Evolutionary conservation across 1,140 invertebrate genomes (phyloP).

Genomic region (Trichonephila inaurata): DNA sequence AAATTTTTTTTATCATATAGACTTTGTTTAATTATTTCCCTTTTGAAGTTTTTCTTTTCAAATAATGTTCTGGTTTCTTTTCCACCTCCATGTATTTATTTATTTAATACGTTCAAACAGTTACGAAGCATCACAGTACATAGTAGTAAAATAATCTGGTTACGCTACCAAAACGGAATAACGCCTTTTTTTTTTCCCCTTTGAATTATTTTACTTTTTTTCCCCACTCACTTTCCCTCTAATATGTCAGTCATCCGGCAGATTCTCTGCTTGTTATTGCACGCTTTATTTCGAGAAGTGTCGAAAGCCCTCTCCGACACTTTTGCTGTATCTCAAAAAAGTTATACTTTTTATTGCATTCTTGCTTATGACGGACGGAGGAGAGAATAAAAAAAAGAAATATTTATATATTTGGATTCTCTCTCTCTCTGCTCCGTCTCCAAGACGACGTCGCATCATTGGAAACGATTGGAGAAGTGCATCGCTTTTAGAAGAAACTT

Average conservation of each 20-base stretch:
- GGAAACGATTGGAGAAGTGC: neutral
- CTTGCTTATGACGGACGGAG: conserved; percentile 23
- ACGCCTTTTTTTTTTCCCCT: neutral
- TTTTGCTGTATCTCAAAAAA: conserved; percentile 51
- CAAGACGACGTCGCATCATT: neutral
- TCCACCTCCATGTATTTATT: no score
- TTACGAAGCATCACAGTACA: neutral
- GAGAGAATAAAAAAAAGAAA: neutral
- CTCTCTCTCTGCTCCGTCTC: neutral
- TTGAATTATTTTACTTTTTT: conserved; percentile 8
- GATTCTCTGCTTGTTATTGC: conserved; percentile 49
- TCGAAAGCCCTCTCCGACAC: conserved; percentile 53
- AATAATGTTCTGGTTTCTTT: no score
- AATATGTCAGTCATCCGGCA: conserved; percentile 59
- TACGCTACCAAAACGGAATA: conserved; percentile 29
- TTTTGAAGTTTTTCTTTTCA: no score
- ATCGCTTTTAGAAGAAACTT: neutral
- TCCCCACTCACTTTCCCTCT: neutral
- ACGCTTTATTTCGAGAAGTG: conserved; percentile 69
- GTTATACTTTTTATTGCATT: conserved; percentile 68
- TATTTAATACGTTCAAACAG: no score
- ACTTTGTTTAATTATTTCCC: no score
- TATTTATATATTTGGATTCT: conserved; percentile 30
- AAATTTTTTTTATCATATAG: no score
- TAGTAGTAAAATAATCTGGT: conserved; percentile 44